These are phyloP conservation scores for Mormyrops attenuatus DNA, from an alignment of 2,797 vertebrate species.

Conservation along the genomic window DNA sequence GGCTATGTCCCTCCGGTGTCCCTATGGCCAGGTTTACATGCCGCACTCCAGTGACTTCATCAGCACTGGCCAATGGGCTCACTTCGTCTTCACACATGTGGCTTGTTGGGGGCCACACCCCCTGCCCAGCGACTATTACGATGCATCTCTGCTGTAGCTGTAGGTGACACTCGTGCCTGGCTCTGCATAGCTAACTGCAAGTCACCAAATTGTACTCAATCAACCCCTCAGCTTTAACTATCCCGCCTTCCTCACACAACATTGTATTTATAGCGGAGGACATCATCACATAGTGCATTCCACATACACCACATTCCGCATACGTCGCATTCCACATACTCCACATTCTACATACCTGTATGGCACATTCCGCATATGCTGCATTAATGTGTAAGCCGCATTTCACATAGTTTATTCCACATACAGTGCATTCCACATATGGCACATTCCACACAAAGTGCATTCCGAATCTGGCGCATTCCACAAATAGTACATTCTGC, in stretches of 20 bases:
- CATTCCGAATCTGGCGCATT: no score
- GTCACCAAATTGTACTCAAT: background rate
- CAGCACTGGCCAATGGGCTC: background rate
- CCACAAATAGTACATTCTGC: no score
- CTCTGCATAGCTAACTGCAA: background rate
- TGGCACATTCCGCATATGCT: no score
- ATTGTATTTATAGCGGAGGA: background rate
- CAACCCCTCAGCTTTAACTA: background rate
- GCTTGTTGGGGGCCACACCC: background rate
- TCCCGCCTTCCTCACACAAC: background rate
- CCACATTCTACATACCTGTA: background rate
- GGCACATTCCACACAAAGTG: no score
- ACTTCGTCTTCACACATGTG: background rate
- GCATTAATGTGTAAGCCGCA: no score
- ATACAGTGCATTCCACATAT: no score
- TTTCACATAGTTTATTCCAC: no score
- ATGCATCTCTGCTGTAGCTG: background rate
- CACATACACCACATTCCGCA: background rate
- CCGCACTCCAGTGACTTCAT: background rate
- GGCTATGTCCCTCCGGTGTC: background rate
- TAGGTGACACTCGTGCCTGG: background rate
- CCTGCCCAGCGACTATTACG: background rate
- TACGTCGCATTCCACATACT: background rate
- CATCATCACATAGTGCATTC: background rate
- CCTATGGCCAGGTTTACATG: background rate